Evolutionary conservation across 2,888 invertebrate genomes (phyloP), one percentile per base, ranked within the genome.

Genomic region (Phlogophora meticulosa): DNA sequence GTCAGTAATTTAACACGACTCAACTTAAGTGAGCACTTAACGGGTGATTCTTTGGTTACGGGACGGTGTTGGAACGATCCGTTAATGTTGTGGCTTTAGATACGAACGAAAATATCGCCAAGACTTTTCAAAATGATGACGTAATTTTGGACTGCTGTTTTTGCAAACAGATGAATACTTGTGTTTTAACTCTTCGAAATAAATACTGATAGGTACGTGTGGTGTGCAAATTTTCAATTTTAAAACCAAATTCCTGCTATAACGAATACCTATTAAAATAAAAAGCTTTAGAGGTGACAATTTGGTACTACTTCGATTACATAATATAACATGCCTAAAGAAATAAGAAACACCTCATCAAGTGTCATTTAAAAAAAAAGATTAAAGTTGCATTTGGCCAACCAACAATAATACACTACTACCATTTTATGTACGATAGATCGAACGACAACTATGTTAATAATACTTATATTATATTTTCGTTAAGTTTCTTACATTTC

Each of bases 1-100:
- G 64, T 72, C 70, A 73, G 91, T 91, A 92, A 92, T 91, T 91
- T 90, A 88, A 92, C 87, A 86, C 88, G 88, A 85, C 85, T 88
- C 84, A 76, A 86, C 87, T 88, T 88, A 90, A 93, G 92, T 90
- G 92, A 90, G 90, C 89, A 88, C 90, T 89, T 87, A 91, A 90
- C 89, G 89, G 89, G 90, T 91, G 83, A 85, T 87, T 86, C 87
- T 91, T 87, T 84, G 82, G 88, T 88, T 87, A 87, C 88, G 66
- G 73, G 73, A 68, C 81, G 78, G 81, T 82, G 82, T 78, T 67
- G 66, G 59, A 63, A 51, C 52, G 45, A 53, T 82, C 58, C 69
- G 69, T 78, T 71, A 70, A 66, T 64, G 72, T 59, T 53, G 22
- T 15, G n/a, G 48, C 49, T 55, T 83, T 83, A 28, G 72, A 72